Conservation (phyloP, 1,140 invertebrate genomes). For the Zaprionus africanus region DNA sequence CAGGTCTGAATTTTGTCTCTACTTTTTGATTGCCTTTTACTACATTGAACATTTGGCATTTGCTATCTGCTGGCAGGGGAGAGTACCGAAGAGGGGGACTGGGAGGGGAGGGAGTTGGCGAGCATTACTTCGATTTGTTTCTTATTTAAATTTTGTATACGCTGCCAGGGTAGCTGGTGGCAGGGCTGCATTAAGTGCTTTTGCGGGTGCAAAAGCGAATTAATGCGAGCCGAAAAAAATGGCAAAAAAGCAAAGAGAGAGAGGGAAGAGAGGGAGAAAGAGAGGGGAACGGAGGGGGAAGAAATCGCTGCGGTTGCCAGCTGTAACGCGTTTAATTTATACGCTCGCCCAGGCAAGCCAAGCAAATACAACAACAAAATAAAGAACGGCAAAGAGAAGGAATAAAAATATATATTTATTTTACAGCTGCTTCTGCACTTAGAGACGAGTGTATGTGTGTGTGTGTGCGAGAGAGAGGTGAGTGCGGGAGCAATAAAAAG, state of each 20-base stretch:
- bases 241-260: conserved; percentile 15
- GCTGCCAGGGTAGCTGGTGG: conserved; percentile 29
- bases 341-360: conserved; percentile 50
- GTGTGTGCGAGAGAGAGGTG: conserved; percentile 36
- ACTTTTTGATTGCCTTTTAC: conserved; percentile 55
- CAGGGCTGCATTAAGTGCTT: conserved; percentile 71
- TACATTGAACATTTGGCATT: conserved; percentile 76
- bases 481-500: conserved; percentile 68
- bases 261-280: background rate
- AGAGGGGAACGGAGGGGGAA: conserved; percentile 9
- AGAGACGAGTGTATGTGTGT: conserved; percentile 36
- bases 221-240: conserved; percentile 55
- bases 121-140: conserved; percentile 80
- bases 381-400: conserved; percentile 50
- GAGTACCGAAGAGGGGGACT: too few relatives aligned
- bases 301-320: conserved; percentile 77
- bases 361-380: conserved; percentile 59
- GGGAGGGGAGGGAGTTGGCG: background rate
- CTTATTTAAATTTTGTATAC: conserved; percentile 81
- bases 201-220: conserved; percentile 76
- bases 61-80: conserved; percentile 48
- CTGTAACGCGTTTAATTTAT: conserved; percentile 82
- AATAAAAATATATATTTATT: conserved; percentile 83
- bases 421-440: conserved; percentile 78
- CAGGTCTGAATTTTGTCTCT: conserved; percentile 17